These are phyloP conservation scores for Pseudotriccus pelzelni DNA, from an alignment of 2,797 vertebrate species.

Conservation along the genomic window DNA sequence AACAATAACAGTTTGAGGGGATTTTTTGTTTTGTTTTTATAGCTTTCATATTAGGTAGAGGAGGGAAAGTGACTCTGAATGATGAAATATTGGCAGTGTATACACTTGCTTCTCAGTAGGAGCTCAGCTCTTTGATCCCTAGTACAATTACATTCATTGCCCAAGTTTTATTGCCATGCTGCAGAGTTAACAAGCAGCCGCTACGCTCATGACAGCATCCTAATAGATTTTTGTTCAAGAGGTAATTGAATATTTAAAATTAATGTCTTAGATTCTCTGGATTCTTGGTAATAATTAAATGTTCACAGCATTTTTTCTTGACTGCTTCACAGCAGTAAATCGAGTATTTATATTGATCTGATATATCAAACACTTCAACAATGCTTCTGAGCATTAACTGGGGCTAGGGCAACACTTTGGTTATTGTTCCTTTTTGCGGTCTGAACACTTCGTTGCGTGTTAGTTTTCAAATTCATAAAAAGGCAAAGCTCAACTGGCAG, in stretches of 20 bases:
- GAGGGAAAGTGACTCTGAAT: slow-evolving; percentile 76
- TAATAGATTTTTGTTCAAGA: slow-evolving; percentile 65
- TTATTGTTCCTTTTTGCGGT: background rate
- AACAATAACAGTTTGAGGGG: slow-evolving; percentile 86
- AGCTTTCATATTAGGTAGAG: slow-evolving; percentile 80
- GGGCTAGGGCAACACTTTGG: background rate
- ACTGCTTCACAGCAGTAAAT: slow-evolving; percentile 15
- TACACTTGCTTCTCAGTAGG: slow-evolving; percentile 80
- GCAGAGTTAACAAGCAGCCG: slow-evolving; percentile 72
- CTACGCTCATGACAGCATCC: slow-evolving; percentile 58
- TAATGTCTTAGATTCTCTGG: slow-evolving; percentile 51
- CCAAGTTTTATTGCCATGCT: slow-evolving; percentile 66
- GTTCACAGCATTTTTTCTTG: slow-evolving; percentile 21
- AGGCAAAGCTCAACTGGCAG: background rate
- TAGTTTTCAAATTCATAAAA: background rate
- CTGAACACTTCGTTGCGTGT: background rate
- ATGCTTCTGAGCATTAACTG: background rate
- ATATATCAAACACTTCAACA: background rate
- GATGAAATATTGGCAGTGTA: slow-evolving; percentile 81
- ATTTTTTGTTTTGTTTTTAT: slow-evolving; percentile 81
- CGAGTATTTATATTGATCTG: slow-evolving; percentile 5
- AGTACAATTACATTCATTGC: slow-evolving; percentile 75
- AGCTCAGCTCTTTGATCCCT: slow-evolving; percentile 80
- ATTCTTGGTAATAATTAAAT: slow-evolving; percentile 46
- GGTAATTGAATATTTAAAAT: slow-evolving; percentile 70